Conservation (phyloP, 2,797 vertebrate genomes). For the Chrysocyon brachyurus region DNA sequence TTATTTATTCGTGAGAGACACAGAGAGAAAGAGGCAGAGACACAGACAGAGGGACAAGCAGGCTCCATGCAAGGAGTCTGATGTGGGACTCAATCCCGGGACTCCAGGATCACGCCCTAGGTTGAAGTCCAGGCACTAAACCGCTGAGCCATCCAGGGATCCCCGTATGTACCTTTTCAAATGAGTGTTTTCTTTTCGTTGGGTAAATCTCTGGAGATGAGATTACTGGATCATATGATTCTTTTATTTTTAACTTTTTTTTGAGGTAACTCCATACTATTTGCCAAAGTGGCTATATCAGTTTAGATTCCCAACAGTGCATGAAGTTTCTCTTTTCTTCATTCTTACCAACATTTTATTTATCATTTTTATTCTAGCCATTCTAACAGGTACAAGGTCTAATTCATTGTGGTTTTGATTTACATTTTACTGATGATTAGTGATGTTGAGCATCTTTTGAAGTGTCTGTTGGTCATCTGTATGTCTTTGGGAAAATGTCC, state of each 20-base stretch:
- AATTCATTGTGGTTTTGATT: neutral
- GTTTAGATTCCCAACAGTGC: neutral
- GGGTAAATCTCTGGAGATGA: too few species aligned
- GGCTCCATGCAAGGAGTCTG: too few species aligned
- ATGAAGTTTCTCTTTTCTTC: neutral
- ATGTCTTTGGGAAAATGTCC: neutral
- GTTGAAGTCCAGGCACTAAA: too few species aligned
- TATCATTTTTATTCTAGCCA: neutral
- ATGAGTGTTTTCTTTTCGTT: too few species aligned
- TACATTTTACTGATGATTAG: neutral
- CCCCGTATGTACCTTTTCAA: too few species aligned
- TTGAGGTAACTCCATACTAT: neutral
- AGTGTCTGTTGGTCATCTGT: neutral
- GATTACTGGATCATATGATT: neutral
- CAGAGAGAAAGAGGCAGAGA: too few species aligned
- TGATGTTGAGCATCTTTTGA: neutral
- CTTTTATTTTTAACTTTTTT: neutral
- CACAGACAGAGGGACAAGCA: too few species aligned
- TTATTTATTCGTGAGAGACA: too few species aligned
- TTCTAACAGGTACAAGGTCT: neutral
- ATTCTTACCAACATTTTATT: neutral
- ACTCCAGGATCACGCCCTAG: too few species aligned
- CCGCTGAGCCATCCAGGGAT: too few species aligned
- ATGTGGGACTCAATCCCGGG: too few species aligned
- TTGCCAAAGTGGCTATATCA: neutral